These are phyloP conservation scores for Maylandia zebra DNA, from an alignment of 2,113 vertebrate species.

Conservation along the genomic window DNA sequence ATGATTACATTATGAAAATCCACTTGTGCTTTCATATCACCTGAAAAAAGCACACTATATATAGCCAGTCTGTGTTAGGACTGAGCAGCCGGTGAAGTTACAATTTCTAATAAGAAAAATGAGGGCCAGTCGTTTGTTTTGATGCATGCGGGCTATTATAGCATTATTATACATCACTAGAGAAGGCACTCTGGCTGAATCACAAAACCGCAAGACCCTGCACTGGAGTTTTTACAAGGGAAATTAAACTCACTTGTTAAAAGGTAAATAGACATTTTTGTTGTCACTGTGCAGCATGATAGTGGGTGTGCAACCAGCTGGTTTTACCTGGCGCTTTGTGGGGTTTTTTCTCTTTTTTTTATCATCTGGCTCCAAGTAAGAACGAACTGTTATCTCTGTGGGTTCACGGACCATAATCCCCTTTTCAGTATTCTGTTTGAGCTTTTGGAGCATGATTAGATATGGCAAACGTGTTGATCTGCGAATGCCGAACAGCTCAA, in stretches of 20 bases:
- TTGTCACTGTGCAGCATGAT: background rate
- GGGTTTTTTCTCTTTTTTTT: background rate
- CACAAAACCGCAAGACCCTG: background rate
- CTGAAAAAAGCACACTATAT: background rate
- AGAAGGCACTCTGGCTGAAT: background rate
- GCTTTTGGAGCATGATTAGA: conserved; percentile 16
- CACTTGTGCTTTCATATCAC: background rate
- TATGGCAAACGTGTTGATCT: conserved; percentile 1
- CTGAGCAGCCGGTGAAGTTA: background rate
- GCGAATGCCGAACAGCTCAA: background rate
- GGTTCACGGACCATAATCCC: conserved; percentile 24
- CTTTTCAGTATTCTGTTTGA: conserved; percentile 28
- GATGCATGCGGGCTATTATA: background rate
- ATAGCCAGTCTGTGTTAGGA: background rate
- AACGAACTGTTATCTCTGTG: conserved; percentile 27
- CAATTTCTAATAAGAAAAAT: background rate
- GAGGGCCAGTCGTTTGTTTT: background rate
- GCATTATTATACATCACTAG: background rate
- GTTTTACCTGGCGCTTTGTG: conserved; percentile 17
- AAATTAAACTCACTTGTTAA: background rate
- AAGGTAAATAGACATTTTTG: background rate
- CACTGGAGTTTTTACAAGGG: background rate
- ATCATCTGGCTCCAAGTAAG: conserved; percentile 22
- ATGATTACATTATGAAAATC: background rate
- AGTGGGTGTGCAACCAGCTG: background rate